Evolutionary conservation across 2,113 vertebrate species (phyloP), one percentile per base, ranked within the genome.

Genomic region (Seriola aureovittata): DNA sequence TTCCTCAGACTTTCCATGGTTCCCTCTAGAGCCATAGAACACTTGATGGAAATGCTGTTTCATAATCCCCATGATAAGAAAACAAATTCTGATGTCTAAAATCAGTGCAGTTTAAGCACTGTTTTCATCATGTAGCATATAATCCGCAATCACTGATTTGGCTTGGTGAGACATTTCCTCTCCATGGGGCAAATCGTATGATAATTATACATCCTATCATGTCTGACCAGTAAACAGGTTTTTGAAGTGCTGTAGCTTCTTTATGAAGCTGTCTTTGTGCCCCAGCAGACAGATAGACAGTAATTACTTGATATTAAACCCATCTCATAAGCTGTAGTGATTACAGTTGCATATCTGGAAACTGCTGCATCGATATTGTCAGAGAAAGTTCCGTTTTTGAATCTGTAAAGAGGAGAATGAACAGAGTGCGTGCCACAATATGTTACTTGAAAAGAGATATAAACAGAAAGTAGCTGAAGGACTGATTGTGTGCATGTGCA

Each of bases 221-320:
- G 70, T 84, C 81, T 76, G 78, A 89, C 72, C 87, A 80, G 82
- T 81, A 91, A 85, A 92, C 85, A 79, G 80, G 67, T 75, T 84
- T 64, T 64, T 84, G 69, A 86, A 90, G 81, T 59, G 82, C 81
- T 55, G 72, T 13, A 78, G 75, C 63, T 73, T 78, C 64, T 54
- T 75, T 66, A 70, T 42, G 69, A 57, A 8, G 80, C 57, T 4
- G 62, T 69, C 66, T 90, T 71, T 77, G 63, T 64, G 71, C 77
- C 91, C 83, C 85, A 65, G 79, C 60, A 80, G 87, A 86, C 76
- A 81, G 73, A 89, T 81, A 87, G 60, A 81, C 60, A 69, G 44
- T 89, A 88, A 92, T 90, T 89, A 89, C 77, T 64, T 48, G 79
- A 88, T 85, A 90, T 88, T 83, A 86, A 89, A 68, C 17, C 72